Evolutionary conservation across 2,113 vertebrate genomes (phyloP), one percentile per base, ranked within the genome.

Genomic region (Dicentrarchus labrax): DNA sequence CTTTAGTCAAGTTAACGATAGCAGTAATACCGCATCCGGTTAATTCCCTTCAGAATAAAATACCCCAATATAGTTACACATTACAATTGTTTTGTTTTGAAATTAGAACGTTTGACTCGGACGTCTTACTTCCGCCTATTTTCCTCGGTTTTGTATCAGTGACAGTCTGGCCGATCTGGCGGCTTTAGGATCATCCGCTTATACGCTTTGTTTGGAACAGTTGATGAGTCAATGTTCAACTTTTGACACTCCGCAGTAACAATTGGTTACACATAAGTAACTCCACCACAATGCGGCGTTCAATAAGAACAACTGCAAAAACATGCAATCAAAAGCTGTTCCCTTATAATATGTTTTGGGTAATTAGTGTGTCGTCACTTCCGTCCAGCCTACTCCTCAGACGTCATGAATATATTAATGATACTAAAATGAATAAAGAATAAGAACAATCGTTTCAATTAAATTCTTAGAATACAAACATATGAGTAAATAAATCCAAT

Each of bases 41-140:
- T 0, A n/a, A 0, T 0, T 0, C 0, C 16, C 39, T 87, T 79
- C 87, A 87, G 3, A 89, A 50, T 83, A 89, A 88, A 83, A 65
- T 1, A 0, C 1, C 0, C 11, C 9, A 0, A 0, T 0, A 0
- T 2, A 1, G 2, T 1, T 1, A 1, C 8, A 6, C 0, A 0
- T 13, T 4, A 0, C 16, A 13, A 6, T 2, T 0, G 0, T 56
- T 88, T 84, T 90, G 85, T 57, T 86, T 78, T 93, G 78, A 65
- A 91, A 71, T 5, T 2, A 2, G 0, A 19, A 21, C 30, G 0
- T 30, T 21, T 0, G 4, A 7, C 0, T 2, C 30, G 59, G 83
- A 85, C 62, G 4, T 30, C 1, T 0, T 24, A 3, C 4, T 11
- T 22, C 3, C 11, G 4, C 0, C 12, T 38, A 4, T 13, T 56